Evolutionary conservation across 92 coral and sea anemone genomes (phyloP), one percentile per base, ranked within the genome.

Genomic region (Palythoa caribaeorum): DNA sequence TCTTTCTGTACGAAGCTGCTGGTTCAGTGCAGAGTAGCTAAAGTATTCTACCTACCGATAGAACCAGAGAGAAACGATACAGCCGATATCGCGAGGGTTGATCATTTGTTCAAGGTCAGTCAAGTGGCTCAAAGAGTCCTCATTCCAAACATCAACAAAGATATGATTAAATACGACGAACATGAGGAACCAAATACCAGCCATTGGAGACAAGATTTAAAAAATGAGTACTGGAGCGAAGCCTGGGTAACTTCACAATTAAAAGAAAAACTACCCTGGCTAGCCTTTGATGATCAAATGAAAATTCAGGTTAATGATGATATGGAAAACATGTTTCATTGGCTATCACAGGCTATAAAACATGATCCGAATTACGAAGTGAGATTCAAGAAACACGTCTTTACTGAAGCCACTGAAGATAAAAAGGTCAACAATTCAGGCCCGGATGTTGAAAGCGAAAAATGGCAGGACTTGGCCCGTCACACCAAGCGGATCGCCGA

Each of bases 401-500:
- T n/a, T n/a, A n/a, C n/a, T n/a, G n/a, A n/a, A n/a, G n/a, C n/a
- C n/a, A 9, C 28, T 28, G 0, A 28, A 28, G 28, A 28, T 28
- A 28, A 28, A 28, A 28, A 28, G 28, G 0, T 28, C 28, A 28
- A 28, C 28, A 28, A 28, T 28, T 28, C 28, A 28, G 28, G 28
- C 28, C 28, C 19, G 51, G 44, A 48, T 8, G 78, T 68, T 35
- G 40, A 14, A 36, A 38, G 55, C 48, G 51, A 12, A 15, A 59
- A 20, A 19, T 91, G 94, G 84, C 84, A 75, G 54, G 12, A 73
- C 13, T 88, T 90, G 57, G 95, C 95, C 10, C 80, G 38, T 7
- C 93, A 79, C 85, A 77, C 93, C 87, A 50, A 87, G 38, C 60
- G 90, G 36, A 77, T 94, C 80, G 98, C 98, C 54, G 80, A 89